A percentile compares a stretch with the other conserved stretches of the same genome.
Conservation (phyloP, 2,113 vertebrate genomes). For the Mola mola region DNA sequence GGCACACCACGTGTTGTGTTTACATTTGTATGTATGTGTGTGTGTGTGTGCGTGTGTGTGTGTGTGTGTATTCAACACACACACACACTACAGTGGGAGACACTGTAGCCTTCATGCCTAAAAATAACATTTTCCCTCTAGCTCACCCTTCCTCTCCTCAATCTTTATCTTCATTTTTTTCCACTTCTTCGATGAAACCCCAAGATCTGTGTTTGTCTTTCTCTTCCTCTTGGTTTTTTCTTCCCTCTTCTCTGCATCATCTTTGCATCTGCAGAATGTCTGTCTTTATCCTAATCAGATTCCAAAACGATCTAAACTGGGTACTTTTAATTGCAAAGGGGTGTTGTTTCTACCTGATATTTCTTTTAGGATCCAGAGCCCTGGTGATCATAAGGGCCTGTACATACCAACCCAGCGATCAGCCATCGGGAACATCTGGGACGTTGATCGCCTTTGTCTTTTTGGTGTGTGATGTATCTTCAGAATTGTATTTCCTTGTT, state of each 20-base stretch:
- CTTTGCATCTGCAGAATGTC: background rate
- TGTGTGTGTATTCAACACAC: no score
- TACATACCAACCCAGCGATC: no score
- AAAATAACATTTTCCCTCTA: conserved; percentile 40
- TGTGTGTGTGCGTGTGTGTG: background rate
- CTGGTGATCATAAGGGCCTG: no score
- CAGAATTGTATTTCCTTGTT: no score
- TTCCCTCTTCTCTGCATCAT: background rate
- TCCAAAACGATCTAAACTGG: background rate
- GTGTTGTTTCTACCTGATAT: no score
- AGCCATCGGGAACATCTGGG: no score
- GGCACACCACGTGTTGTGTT: conserved; percentile 33
- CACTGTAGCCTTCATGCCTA: conserved; percentile 34
- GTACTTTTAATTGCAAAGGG: no score
- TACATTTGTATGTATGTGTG: conserved; percentile 41
- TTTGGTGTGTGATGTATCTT: no score
- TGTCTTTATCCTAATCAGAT: background rate
- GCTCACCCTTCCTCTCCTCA: conserved; percentile 26
- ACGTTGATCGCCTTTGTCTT: no score
- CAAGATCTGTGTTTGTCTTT: background rate
- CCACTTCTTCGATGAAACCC: conserved; percentile 15
- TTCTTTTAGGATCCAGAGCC: no score
- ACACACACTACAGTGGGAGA: no score
- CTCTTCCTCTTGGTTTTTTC: conserved; percentile 4
- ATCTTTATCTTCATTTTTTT: conserved; percentile 39